Base-by-base conservation (phyloP, 53 echinoderm and acorn worm species). In the Pentamera pediparva region DNA sequence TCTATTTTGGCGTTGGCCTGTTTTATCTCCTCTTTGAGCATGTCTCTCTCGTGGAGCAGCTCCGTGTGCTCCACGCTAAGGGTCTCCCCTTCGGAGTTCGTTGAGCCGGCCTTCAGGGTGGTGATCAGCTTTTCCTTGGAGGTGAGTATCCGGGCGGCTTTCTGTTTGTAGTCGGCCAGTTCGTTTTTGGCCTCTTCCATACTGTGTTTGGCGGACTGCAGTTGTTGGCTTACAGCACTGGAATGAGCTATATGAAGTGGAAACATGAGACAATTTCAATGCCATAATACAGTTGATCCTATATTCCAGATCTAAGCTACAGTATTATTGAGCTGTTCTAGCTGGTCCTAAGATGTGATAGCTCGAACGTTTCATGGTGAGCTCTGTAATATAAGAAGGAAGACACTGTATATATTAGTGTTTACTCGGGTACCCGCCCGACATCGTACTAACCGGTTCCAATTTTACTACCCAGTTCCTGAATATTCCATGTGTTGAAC, bases 131-230 rank as follows among this genome's bases (percentile, higher is more conserved):
- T 95, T 75, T 95, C 96, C 47, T 95, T 95, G 32, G 96, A 95
- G 80, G 90, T 55, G 11, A 95, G 78, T 78, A 95, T 95, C 70
- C 96, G 85, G 63, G 96, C 85, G 10, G 96, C 90, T 55, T 95
- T 95, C 77, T 88, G 87, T 71, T 95, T 95, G 83, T 95, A 95
- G 74, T 95, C 96, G 36, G 76, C 60, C 26, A 95, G 81, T n/a
- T 95, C 96, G 26, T 87, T 85, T 51, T 88, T 95, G 24, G 85
- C 90, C 40, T 78, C 61, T 26, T 95, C 96, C 37, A 88, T 33
- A 36, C 82, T 75, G 58, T 80, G 85, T 75, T 88, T 95, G 26
- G 84, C 64, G 28, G 71, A 78, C 59, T 80, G 85, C 22, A 89
- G 70, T 63, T 95, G 96, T 57, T 81, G 75, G 40, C 65, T 62